These are phyloP conservation scores for Lepeophtheirus nordmannii DNA, from an alignment of 2,888 invertebrate genomes.

Conservation along the genomic window DNA sequence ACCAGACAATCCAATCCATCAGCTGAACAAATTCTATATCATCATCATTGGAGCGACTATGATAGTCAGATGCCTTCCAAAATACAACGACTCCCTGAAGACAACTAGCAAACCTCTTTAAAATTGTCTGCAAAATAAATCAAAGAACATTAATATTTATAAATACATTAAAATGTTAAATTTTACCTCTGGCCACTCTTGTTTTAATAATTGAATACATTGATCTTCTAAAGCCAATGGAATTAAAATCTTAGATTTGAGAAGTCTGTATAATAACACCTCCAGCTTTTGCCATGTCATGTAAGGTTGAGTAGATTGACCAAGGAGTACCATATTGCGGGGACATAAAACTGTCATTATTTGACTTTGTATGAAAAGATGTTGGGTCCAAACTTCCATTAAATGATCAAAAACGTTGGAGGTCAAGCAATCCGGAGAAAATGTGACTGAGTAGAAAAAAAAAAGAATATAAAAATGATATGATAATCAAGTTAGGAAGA, in stretches of 20 bases:
- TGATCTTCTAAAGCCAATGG: slow-evolving; percentile 25
- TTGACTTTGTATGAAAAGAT: neutral
- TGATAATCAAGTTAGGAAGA: no score
- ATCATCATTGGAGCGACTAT: slow-evolving; percentile 2
- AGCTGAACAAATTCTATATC: slow-evolving; percentile 1
- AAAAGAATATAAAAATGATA: neutral
- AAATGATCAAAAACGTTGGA: slow-evolving; percentile 6
- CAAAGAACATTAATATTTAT: neutral
- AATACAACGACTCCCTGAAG: neutral
- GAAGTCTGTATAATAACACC: slow-evolving; percentile 20
- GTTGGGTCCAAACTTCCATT: slow-evolving; percentile 5
- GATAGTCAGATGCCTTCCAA: neutral
- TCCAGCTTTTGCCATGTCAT: slow-evolving; percentile 26
- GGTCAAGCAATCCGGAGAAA: slow-evolving; percentile 9
- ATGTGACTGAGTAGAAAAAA: neutral
- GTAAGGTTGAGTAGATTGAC: slow-evolving; percentile 24
- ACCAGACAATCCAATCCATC: neutral
- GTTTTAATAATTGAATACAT: slow-evolving; percentile 25
- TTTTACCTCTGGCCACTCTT: slow-evolving; percentile 27
- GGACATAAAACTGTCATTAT: slow-evolving; percentile 25
- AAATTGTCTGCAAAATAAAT: neutral
- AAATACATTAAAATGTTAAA: neutral
- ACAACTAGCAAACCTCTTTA: neutral
- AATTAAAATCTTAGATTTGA: slow-evolving; percentile 24
- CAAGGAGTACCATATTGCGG: slow-evolving; percentile 25